Percentiles rank a stretch among this genome's conserved stretches.
Evolutionary conservation across 2,113 vertebrate genomes (phyloP).

Genomic region (Charadrius vociferus): DNA sequence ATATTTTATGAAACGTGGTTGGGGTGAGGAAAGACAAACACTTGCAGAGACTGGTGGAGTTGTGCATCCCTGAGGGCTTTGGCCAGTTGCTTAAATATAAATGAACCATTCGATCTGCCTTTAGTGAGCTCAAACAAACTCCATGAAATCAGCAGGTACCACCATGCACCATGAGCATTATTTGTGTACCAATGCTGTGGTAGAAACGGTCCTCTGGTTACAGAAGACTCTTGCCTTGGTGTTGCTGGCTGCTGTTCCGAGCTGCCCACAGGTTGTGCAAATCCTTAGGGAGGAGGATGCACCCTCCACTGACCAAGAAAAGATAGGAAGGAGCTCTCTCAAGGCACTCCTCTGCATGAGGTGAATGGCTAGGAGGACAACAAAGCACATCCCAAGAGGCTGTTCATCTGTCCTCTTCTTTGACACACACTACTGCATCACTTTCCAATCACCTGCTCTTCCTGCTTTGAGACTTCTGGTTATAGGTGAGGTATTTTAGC

Average conservation of each 20-base stretch:
- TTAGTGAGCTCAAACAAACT: background rate
- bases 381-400: too few relatives aligned
- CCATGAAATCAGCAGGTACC: background rate
- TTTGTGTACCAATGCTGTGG: background rate
- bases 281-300: background rate
- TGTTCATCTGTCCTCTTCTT: background rate
- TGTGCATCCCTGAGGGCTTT: background rate
- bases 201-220: background rate
- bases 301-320: background rate
- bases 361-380: background rate
- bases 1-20: background rate
- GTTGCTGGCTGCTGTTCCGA: background rate
- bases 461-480: background rate
- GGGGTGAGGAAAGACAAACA: background rate
- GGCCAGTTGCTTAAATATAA: background rate
- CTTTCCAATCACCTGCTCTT: background rate
- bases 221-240: background rate
- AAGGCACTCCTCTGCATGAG: background rate
- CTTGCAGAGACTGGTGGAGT: background rate
- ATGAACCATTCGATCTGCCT: background rate
- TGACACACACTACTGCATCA: background rate
- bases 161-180: fast-evolving
- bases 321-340: background rate
- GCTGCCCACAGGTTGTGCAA: background rate
- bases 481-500: background rate